Evolutionary conservation across 2,888 invertebrate genomes (phyloP).

Genomic region (Patella caerulea): DNA sequence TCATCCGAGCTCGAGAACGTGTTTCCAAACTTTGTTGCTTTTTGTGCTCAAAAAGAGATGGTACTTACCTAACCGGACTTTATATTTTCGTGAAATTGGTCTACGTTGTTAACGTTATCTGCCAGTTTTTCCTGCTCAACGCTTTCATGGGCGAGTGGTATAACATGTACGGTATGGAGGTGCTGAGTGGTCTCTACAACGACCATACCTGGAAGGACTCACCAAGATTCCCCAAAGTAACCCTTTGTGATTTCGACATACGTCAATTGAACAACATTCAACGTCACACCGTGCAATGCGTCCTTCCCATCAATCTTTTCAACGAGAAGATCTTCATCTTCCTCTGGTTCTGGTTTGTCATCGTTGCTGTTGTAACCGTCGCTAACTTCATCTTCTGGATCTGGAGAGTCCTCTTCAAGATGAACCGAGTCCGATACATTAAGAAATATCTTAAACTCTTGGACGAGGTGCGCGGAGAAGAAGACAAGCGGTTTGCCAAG

Average conservation of each 20-base stretch:
- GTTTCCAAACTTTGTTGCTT: slow-evolving; percentile 53
- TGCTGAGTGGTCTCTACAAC: slow-evolving; percentile 48
- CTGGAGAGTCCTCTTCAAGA: slow-evolving; percentile 54
- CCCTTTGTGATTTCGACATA: slow-evolving; percentile 63
- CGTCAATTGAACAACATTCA: slow-evolving; percentile 63
- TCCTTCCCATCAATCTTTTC: slow-evolving; percentile 63
- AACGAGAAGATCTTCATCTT: slow-evolving; percentile 66
- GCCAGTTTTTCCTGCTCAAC: slow-evolving; percentile 63
- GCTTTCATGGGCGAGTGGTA: slow-evolving; percentile 62
- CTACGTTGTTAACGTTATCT: slow-evolving; percentile 58
- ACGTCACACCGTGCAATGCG: slow-evolving; percentile 61
- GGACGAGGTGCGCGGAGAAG: slow-evolving; percentile 53
- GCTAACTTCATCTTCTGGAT: slow-evolving; percentile 63
- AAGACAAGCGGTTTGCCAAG: slow-evolving; percentile 60
- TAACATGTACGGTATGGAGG: slow-evolving; percentile 61
- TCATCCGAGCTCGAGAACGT: slow-evolving; percentile 57
- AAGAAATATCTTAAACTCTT: slow-evolving; percentile 62
- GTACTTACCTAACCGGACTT: slow-evolving; percentile 62
- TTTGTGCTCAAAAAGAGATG: slow-evolving; percentile 61
- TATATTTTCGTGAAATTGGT: slow-evolving; percentile 59
- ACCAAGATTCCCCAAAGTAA: slow-evolving; percentile 57
- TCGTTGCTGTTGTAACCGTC: slow-evolving; percentile 54
- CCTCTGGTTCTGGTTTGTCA: slow-evolving; percentile 65
- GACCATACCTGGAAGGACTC: slow-evolving; percentile 57
- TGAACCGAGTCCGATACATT: slow-evolving; percentile 54